phyloP scores from a whole-genome alignment of 2,113 vertebrate genomes.

The Circaetus cinerascens region DNA sequence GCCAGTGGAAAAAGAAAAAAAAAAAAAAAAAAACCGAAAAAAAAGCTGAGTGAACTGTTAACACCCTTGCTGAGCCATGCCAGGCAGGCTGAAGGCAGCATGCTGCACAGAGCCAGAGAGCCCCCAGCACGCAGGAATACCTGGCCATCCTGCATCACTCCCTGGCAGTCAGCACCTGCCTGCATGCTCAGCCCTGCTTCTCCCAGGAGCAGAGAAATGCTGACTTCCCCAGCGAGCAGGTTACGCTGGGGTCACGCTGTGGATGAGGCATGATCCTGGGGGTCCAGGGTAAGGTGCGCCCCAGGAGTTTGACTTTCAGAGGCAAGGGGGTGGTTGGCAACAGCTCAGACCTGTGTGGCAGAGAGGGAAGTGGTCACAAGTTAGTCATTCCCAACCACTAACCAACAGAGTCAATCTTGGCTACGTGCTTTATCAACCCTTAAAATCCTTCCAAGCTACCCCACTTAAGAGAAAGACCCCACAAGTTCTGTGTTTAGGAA shows the following conservation, averaged over 20 bases:
- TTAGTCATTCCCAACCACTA: neutral
- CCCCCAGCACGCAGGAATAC: neutral
- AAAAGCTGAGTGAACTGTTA: neutral
- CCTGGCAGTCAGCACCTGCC: neutral
- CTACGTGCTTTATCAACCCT: neutral
- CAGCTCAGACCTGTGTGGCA: neutral
- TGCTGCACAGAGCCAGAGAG: neutral
- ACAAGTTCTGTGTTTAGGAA: neutral
- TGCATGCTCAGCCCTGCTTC: neutral
- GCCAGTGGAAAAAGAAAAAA: neutral
- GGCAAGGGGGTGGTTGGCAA: neutral
- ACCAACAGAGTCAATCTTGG: neutral
- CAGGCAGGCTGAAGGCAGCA: neutral
- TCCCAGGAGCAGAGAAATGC: neutral
- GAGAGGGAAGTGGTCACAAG: neutral
- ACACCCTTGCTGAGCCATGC: neutral
- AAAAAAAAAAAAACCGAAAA: too few relatives aligned
- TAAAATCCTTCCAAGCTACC: neutral
- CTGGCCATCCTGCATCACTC: neutral
- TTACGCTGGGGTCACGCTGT: neutral
- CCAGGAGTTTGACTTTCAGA: neutral
- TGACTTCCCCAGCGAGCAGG: neutral
- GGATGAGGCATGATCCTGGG: rapidly evolving
- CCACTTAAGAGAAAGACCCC: neutral
- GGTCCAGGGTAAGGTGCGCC: neutral